Evolutionary conservation across 2,113 vertebrate species (phyloP), one percentile per base, ranked within the genome.

Genomic region (Heteronetta atricapilla): DNA sequence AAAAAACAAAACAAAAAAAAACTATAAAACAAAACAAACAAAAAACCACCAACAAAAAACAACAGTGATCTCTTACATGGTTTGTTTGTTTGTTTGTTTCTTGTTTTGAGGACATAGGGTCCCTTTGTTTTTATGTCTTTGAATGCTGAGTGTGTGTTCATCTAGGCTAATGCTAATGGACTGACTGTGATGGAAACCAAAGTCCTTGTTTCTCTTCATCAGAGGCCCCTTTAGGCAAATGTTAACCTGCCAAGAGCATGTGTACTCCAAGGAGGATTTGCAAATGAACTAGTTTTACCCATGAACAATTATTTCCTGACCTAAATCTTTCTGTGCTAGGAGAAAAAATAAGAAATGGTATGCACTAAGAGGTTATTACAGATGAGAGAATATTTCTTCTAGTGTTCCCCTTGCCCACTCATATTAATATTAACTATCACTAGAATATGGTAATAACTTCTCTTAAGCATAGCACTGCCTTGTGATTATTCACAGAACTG

Each of bases 161-260:
- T 73, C 58, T 79, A 82, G 38, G 74, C 70, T 90, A 66, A 64
- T 52, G 38, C 22, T 82, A 82, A 84, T n/a, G 58, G 58, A 11
- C 62, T 87, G 83, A n/a, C 33, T 73, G 89, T 87, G 89, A 82
- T 53, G 36, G 28, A 85, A 92, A 55, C 34, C 38, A 38, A 92
- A 96, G 84, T 87, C 91, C 78, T 89, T 64, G 67, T 76, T 93
- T 96, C 83, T 90, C 50, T 63, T 94, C 78, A 42, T 91, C 82
- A 87, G 59, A 92, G 82, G 82, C 67, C 14, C 95, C 94, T 95
- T 87, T 82, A 91, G 94, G 93, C 95, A 95, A 96, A 92, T 46
- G 78, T 89, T 91, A 95, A 89, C 91, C 94, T 95, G 95, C 94
- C 94, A 96, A 96, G 50, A 94, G 40, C 46, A 68, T 88, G 60